A percentile compares a stretch with the other conserved stretches of the same genome.
phyloP scores from a whole-genome alignment of 1,140 invertebrate genomes.

The Drosophila pseudoobscura region DNA sequence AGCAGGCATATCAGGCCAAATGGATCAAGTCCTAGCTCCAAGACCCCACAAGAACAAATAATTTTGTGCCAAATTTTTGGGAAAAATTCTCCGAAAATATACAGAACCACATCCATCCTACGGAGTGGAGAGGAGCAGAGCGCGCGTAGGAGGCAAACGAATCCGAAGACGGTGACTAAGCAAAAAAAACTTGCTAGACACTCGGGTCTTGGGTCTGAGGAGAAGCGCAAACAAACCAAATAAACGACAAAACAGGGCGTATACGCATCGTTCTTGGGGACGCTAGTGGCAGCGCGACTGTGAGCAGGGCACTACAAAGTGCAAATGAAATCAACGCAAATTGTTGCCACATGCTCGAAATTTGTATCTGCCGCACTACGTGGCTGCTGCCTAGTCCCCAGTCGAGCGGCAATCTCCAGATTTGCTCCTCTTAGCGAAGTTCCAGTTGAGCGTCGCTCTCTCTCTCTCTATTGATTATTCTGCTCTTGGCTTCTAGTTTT shows the following conservation, averaged over 20 bases:
- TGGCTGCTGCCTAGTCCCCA: conserved; percentile 8
- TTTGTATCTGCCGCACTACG: conserved; percentile 48
- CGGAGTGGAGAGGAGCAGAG: too few species aligned
- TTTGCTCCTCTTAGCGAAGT: conserved; percentile 27
- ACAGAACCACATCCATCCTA: conserved; percentile 15
- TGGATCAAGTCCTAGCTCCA: conserved; percentile 27
- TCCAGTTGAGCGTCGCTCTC: conserved; percentile 36
- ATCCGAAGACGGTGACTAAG: conserved; percentile 43
- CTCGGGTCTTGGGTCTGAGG: not conserved
- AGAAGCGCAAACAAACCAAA: conserved; percentile 18
- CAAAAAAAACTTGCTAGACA: conserved; percentile 55
- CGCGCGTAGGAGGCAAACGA: not conserved
- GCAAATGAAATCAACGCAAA: conserved; percentile 79
- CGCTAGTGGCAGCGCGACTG: conserved; percentile 9
- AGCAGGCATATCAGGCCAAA: not conserved
- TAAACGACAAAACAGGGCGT: conserved; percentile 38
- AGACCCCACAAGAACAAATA: conserved; percentile 32
- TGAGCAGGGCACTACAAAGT: conserved; percentile 59
- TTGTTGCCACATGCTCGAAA: conserved; percentile 71
- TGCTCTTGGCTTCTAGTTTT: conserved; percentile 5
- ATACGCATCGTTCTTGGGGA: conserved; percentile 47
- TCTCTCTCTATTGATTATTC: conserved; percentile 64
- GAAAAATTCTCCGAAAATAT: conserved; percentile 40
- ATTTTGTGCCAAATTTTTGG: conserved; percentile 31
- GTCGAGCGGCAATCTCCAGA: conserved; percentile 37